These are phyloP conservation scores for Tetraneura akinire DNA, from an alignment of 1,140 invertebrate species.

Conservation along the genomic window DNA sequence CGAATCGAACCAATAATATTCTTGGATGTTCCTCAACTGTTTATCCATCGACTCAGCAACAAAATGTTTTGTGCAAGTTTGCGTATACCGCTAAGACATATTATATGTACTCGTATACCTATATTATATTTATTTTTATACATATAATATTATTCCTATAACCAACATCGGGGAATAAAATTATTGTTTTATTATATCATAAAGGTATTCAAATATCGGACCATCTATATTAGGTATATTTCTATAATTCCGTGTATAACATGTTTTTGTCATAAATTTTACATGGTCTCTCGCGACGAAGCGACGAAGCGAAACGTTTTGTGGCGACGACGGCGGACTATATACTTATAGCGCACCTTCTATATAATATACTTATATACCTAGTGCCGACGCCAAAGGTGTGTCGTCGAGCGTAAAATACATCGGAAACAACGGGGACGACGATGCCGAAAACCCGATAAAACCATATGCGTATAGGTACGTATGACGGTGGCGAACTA, in stretches of 20 bases:
- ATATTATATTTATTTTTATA: no score
- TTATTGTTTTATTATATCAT: neutral
- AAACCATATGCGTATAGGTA: neutral
- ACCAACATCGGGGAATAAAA: neutral
- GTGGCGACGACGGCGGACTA: neutral
- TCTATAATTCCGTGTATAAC: neutral
- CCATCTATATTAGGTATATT: no score
- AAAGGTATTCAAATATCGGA: neutral
- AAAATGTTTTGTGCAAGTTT: no score
- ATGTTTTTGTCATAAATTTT: neutral
- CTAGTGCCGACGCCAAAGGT: constrained; percentile 34
- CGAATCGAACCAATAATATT: no score
- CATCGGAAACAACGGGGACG: constrained; percentile 10
- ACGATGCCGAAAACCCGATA: constrained; percentile 37
- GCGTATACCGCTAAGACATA: no score
- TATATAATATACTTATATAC: no score
- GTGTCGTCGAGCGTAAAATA: constrained; percentile 30
- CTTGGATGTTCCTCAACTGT: no score
- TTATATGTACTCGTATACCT: no score
- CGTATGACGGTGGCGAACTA: no score
- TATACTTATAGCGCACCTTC: no score
- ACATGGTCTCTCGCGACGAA: neutral
- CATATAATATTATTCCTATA: neutral
- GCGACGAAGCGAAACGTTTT: neutral
- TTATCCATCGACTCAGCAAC: no score